Evolutionary conservation across 2,888 invertebrate species (phyloP).

Genomic region (Eurytoma californica): DNA sequence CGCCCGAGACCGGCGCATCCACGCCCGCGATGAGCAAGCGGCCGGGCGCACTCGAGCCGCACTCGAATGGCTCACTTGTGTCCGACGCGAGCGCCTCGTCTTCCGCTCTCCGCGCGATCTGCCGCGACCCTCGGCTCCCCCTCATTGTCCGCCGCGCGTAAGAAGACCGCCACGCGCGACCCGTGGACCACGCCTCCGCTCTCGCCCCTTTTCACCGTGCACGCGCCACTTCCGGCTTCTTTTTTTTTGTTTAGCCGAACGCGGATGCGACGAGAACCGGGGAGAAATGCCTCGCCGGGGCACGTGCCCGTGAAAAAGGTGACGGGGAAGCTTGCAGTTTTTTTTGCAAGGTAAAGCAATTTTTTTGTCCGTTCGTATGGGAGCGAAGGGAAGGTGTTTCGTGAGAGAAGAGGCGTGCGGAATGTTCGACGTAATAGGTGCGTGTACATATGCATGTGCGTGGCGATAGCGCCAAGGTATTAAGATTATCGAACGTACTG

Average conservation of each 20-base stretch:
- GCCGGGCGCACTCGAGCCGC: not conserved
- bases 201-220: not conserved
- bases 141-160: not conserved
- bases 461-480: conserved; percentile 30
- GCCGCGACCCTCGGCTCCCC: conserved; percentile 1
- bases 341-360: too few species aligned
- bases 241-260: too few species aligned
- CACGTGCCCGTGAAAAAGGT: too few species aligned
- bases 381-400: too few species aligned
- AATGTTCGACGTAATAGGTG: not conserved
- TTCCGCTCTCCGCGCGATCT: not conserved
- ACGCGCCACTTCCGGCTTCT: conserved; percentile 13
- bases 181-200: conserved; percentile 4
- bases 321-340: too few species aligned
- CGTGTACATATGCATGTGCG: not conserved
- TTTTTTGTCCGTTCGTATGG: too few species aligned
- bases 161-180: not conserved
- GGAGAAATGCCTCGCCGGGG: too few species aligned
- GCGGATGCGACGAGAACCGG: too few species aligned
- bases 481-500: conserved; percentile 44
- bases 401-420: too few species aligned
- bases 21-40: not conserved
- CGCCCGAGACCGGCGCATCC: not conserved
- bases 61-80: not conserved
- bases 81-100: too few species aligned